phyloP scores from a whole-genome alignment of 2,113 vertebrate species.

The Mormyrus iriodes region DNA sequence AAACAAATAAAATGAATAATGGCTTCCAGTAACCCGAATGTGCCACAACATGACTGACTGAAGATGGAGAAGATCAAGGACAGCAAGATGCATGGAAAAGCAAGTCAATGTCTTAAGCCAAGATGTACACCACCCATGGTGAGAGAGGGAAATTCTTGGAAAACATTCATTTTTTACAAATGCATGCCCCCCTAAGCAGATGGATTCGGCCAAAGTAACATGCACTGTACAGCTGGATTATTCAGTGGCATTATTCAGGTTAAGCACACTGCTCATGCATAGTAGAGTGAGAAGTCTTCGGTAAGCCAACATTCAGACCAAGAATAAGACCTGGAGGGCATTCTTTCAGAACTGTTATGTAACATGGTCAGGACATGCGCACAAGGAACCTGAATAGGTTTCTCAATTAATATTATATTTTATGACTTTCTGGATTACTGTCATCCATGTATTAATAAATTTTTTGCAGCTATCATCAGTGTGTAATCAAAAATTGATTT shows the following conservation, averaged over 20 bases:
- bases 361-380: neutral
- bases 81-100: neutral
- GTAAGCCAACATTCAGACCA: neutral
- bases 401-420: neutral
- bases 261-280: neutral
- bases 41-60: conserved; percentile 2
- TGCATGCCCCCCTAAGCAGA: neutral
- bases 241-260: neutral
- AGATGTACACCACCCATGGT: conserved; percentile 4
- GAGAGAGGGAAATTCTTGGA: conserved; percentile 9
- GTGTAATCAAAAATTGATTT: neutral
- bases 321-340: neutral
- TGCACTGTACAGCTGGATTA: neutral
- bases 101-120: neutral
- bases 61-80: neutral
- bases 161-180: neutral
- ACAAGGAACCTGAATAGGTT: neutral
- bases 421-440: neutral
- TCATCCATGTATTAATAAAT: neutral
- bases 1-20: neutral
- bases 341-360: neutral
- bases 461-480: neutral
- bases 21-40: conserved; percentile 18
- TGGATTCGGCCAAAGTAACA: neutral
- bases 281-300: neutral